Percentiles rank a stretch among this genome's conserved stretches.
These are phyloP conservation scores for Dromaius novaehollandiae DNA, from an alignment of 2,113 vertebrate genomes.

Conservation along the genomic window DNA sequence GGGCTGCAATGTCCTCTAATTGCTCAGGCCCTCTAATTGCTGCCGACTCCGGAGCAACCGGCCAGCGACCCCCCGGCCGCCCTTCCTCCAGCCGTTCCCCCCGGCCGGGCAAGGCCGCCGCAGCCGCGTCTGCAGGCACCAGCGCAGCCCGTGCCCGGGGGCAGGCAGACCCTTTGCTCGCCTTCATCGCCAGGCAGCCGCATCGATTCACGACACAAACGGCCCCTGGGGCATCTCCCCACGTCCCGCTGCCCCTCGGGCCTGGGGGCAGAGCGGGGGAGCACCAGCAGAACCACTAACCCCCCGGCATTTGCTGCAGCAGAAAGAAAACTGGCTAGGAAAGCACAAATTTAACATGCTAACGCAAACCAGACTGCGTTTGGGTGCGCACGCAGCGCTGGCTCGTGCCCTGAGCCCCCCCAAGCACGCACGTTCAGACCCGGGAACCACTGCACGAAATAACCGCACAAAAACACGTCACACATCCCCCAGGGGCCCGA, in stretches of 20 bases:
- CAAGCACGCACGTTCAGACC: background rate
- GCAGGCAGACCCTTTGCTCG: background rate
- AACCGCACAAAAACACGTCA: background rate
- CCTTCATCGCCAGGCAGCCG: background rate
- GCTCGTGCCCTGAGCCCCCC: background rate
- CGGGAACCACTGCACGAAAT: background rate
- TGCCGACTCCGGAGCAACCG: background rate
- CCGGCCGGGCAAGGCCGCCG: background rate
- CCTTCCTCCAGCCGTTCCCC: background rate
- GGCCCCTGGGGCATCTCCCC: background rate
- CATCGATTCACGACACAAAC: background rate
- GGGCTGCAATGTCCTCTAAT: background rate
- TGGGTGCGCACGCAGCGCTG: background rate
- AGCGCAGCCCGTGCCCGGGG: background rate
- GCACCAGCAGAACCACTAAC: background rate
- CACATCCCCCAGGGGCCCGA: background rate
- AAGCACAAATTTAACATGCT: background rate
- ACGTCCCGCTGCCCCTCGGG: background rate
- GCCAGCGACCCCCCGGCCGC: background rate
- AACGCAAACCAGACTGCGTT: background rate
- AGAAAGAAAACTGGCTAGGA: background rate
- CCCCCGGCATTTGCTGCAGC: background rate
- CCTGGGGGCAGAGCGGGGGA: background rate
- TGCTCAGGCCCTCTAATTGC: background rate
- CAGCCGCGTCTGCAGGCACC: background rate